A percentile compares a stretch with the other conserved stretches of the same genome.
These are phyloP conservation scores for Anas capensis DNA, from an alignment of 2,797 vertebrate species.

Conservation along the genomic window DNA sequence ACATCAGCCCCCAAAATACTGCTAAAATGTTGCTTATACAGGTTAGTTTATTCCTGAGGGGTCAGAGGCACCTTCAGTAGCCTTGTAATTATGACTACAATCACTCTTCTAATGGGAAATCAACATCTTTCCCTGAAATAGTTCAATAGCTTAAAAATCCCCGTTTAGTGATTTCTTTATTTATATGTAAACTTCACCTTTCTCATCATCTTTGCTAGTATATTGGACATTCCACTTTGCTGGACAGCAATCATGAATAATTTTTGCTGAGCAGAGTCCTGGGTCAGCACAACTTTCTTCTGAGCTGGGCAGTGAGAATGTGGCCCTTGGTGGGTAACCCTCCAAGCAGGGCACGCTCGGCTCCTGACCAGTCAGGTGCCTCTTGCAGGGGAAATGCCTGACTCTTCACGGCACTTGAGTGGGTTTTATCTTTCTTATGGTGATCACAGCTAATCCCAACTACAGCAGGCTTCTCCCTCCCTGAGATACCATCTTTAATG, in stretches of 20 bases:
- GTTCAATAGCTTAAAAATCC: not conserved
- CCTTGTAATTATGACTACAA: not conserved
- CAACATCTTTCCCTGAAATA: not conserved
- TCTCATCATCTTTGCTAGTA: not conserved
- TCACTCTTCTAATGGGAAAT: not conserved
- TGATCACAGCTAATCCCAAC: not conserved
- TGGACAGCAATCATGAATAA: not conserved
- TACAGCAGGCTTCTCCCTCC: not conserved
- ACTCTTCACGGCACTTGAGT: not conserved
- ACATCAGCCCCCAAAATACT: not conserved
- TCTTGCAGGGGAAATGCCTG: not conserved
- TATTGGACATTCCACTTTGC: not conserved
- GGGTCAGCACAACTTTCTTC: not conserved
- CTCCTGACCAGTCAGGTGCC: not conserved
- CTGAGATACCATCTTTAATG: accelerated
- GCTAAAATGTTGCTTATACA: not conserved
- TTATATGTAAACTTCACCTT: not conserved
- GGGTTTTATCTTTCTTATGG: not conserved
- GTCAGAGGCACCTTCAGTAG: not conserved
- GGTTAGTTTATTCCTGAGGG: not conserved
- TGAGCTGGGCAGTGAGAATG: not conserved
- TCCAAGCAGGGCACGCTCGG: not conserved
- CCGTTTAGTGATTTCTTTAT: not conserved
- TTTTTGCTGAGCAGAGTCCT: not conserved
- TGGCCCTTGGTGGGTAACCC: not conserved